A percentile compares a stretch with the other conserved stretches of the same genome.
phyloP scores from a whole-genome alignment of 2,888 invertebrate genomes.

The Spodoptera littoralis region DNA sequence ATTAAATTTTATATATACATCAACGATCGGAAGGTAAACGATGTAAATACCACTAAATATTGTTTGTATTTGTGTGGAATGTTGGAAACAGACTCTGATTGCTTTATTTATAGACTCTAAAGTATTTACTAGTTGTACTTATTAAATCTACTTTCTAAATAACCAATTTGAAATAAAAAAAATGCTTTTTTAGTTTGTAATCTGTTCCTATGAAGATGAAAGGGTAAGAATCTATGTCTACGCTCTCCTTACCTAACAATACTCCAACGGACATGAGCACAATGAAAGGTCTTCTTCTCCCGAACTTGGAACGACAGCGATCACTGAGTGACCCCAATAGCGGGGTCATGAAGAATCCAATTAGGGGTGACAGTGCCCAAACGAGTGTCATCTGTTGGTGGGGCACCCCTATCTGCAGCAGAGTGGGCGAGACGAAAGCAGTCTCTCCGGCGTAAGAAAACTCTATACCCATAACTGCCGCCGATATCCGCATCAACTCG shows the following conservation, averaged over 20 bases:
- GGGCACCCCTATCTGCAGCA: constrained; percentile 97
- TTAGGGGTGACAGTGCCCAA: constrained; percentile 97
- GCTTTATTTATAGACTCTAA: not conserved
- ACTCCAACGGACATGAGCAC: constrained; percentile 96
- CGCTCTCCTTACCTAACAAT: constrained; percentile 91
- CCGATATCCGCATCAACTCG: constrained; percentile 95
- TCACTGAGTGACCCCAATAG: constrained; percentile 97
- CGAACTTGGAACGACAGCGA: constrained; percentile 93
- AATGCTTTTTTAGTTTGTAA: too few relatives aligned
- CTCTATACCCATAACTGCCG: constrained; percentile 99
- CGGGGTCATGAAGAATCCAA: constrained; percentile 98
- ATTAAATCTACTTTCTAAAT: too few relatives aligned
- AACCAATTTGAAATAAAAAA: too few relatives aligned
- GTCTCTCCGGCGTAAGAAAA: constrained; percentile 99
- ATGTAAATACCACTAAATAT: constrained; percentile 19
- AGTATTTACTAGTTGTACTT: too few relatives aligned
- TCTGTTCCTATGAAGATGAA: too few relatives aligned
- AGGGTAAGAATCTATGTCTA: too few relatives aligned
- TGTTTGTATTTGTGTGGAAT: constrained; percentile 1
- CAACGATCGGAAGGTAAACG: constrained; percentile 11
- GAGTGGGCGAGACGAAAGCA: constrained; percentile 98
- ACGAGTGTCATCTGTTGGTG: constrained; percentile 98
- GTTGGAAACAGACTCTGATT: constrained; percentile 1
- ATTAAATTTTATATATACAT: constrained; percentile 29
- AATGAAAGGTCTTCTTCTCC: constrained; percentile 97